A percentile compares a stretch with the other conserved stretches of the same genome.
These are phyloP conservation scores for Cladopsammia gracilis DNA, from an alignment of 64 coral and sea anemone species.

Conservation along the genomic window DNA sequence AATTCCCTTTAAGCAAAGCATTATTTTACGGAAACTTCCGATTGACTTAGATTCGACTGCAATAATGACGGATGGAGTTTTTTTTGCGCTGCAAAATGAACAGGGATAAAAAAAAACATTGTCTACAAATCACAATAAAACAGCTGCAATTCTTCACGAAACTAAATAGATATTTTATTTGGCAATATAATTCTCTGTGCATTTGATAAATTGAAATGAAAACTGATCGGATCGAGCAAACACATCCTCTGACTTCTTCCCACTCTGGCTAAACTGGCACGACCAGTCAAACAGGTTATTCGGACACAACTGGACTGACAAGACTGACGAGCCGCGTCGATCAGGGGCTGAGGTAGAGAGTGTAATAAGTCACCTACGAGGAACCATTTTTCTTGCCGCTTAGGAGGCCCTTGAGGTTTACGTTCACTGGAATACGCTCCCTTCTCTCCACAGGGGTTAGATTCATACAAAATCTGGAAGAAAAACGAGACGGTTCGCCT, in stretches of 20 bases:
- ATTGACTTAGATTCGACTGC: too few species aligned
- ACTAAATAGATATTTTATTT: slow-evolving; percentile 64
- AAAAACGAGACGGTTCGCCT: background rate
- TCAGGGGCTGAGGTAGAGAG: background rate
- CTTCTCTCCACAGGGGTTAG: slow-evolving; percentile 43
- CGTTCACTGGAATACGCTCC: slow-evolving; percentile 52
- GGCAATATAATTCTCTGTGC: slow-evolving; percentile 61
- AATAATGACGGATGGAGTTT: too few species aligned
- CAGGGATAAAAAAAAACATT: background rate
- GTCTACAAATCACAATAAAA: background rate
- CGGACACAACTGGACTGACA: background rate
- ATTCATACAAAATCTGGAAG: slow-evolving; percentile 65
- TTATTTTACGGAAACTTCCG: too few species aligned
- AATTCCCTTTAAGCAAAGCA: too few species aligned
- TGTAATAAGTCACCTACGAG: background rate
- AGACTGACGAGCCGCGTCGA: background rate
- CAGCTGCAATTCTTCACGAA: slow-evolving; percentile 14
- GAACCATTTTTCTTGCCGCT: slow-evolving; percentile 54
- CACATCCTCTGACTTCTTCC: background rate
- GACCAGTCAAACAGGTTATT: slow-evolving; percentile 13
- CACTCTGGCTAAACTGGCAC: background rate
- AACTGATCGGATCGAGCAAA: slow-evolving; percentile 2
- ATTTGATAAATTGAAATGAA: slow-evolving; percentile 62
- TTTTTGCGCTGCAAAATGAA: background rate
- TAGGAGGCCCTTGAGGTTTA: slow-evolving; percentile 57